Conservation (phyloP, 2,113 vertebrate genomes). For the Stigmatopora argus region DNA sequence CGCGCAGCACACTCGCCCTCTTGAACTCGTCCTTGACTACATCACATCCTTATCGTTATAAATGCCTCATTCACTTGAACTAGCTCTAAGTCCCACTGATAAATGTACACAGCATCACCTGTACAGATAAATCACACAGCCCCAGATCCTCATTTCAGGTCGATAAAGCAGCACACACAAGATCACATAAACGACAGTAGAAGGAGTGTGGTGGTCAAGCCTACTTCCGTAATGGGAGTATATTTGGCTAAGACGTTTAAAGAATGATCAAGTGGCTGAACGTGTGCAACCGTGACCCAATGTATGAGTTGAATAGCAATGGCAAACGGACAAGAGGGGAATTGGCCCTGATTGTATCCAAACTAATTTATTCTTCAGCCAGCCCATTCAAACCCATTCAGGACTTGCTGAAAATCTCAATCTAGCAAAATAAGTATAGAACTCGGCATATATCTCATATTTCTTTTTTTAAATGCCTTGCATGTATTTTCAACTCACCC, state of each 20-base stretch:
- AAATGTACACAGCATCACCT: constrained; percentile 51
- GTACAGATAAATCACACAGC: constrained; percentile 40
- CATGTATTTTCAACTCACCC: too few relatives aligned
- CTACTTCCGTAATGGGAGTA: not conserved
- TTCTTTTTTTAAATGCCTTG: too few relatives aligned
- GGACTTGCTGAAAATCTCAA: not conserved
- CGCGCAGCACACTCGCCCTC: constrained; percentile 44
- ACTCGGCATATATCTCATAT: not conserved
- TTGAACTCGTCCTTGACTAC: constrained; percentile 56
- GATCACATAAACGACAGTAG: constrained; percentile 18
- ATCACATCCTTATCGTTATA: constrained; percentile 52
- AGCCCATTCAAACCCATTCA: not conserved
- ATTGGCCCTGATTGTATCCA: not conserved
- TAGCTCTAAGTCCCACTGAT: constrained; percentile 37
- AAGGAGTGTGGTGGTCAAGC: not conserved
- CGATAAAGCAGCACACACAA: constrained; percentile 17
- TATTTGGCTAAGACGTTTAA: constrained; percentile 15
- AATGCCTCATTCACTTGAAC: constrained; percentile 33
- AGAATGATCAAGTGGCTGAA: constrained; percentile 13
- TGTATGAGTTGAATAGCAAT: not conserved
- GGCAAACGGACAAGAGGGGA: not conserved
- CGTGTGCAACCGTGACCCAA: not conserved
- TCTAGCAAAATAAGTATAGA: not conserved
- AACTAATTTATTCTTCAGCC: not conserved
- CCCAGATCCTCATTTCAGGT: constrained; percentile 4